These are phyloP conservation scores for Aldabrachelys gigantea DNA, from an alignment of 2,113 vertebrate species.

Conservation along the genomic window DNA sequence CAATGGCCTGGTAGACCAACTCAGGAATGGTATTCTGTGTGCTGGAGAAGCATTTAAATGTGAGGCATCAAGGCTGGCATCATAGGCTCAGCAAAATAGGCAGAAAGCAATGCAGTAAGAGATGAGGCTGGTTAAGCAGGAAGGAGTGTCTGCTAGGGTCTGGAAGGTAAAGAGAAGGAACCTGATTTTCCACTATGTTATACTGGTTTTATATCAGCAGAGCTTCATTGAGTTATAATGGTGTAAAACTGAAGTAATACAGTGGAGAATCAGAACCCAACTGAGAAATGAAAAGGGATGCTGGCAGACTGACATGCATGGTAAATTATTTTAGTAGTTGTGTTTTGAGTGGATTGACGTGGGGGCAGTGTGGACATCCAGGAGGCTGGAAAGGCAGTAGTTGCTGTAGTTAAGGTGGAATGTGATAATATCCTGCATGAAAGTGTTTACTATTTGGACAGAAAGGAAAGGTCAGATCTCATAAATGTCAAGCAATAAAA, in stretches of 20 bases:
- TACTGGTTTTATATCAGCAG: neutral
- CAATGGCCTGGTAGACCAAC: no score
- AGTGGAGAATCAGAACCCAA: neutral
- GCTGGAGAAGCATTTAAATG: accelerated
- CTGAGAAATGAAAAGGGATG: neutral
- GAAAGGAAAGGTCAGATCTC: neutral
- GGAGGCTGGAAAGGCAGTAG: neutral
- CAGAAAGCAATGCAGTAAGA: accelerated
- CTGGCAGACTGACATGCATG: neutral
- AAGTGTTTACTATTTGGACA: neutral
- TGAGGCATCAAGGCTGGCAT: neutral
- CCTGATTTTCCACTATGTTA: accelerated
- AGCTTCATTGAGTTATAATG: neutral
- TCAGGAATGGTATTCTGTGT: no score
- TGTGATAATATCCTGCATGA: neutral
- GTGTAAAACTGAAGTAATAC: neutral
- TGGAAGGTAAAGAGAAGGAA: accelerated
- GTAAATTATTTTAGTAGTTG: neutral
- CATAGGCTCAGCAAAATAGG: no score
- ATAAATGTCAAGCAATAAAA: neutral
- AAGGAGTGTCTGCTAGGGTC: neutral
- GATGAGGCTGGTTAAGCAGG: neutral
- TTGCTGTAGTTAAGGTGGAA: neutral
- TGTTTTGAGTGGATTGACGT: neutral
- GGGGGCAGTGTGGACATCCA: neutral